Percentiles rank a stretch among this genome's conserved stretches.
Conservation (phyloP, 2,113 vertebrate species). For the Triplophysa rosa region DNA sequence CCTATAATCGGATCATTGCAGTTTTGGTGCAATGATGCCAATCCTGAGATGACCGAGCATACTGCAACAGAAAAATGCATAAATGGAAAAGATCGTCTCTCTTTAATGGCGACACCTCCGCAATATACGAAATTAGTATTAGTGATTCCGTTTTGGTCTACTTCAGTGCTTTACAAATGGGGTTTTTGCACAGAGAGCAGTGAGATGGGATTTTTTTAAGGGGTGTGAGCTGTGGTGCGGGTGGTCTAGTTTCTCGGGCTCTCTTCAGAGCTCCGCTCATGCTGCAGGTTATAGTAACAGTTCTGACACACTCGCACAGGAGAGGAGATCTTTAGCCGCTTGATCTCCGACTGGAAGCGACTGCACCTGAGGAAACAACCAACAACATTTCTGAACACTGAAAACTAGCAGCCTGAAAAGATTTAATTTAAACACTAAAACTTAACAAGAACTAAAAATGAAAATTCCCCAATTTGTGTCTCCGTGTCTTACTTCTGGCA, state of each 20-base stretch:
- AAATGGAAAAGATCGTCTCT: slow-evolving; percentile 26
- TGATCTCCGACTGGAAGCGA: slow-evolving; percentile 97
- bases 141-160: slow-evolving; percentile 71
- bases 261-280: slow-evolving; percentile 85
- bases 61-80: slow-evolving; percentile 49
- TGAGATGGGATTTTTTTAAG: neutral
- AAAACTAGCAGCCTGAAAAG: neutral
- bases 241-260: slow-evolving; percentile 79
- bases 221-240: neutral
- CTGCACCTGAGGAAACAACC: slow-evolving; percentile 82
- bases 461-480: too few relatives aligned
- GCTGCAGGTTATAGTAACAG: slow-evolving; percentile 97
- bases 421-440: neutral
- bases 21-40: slow-evolving; percentile 61
- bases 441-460: too few relatives aligned
- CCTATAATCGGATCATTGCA: slow-evolving; percentile 75
- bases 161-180: slow-evolving; percentile 67
- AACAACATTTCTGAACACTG: neutral
- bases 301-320: slow-evolving; percentile 97
- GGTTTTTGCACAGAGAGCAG: slow-evolving; percentile 56
- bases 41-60: slow-evolving; percentile 71
- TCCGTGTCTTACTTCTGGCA: slow-evolving; percentile 89
- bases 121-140: slow-evolving; percentile 45
- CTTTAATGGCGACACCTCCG: slow-evolving; percentile 12
- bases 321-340: slow-evolving; percentile 94